Conservation (phyloP, 2,113 vertebrate species). For the Spermophilus dauricus region DNA sequence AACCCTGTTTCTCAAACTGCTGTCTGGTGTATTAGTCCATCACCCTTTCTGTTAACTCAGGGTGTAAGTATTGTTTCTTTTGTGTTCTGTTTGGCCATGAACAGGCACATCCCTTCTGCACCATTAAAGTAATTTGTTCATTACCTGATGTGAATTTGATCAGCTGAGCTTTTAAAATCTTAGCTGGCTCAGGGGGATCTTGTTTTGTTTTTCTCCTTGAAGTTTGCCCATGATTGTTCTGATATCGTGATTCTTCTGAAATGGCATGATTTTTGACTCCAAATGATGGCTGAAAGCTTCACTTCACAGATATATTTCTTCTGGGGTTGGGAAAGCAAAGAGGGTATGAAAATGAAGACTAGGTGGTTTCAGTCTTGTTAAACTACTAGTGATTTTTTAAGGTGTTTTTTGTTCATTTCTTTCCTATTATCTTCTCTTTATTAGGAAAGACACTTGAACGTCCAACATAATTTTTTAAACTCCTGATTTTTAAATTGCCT, state of each 20-base stretch:
- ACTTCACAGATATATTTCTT: not conserved
- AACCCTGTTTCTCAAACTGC: not conserved
- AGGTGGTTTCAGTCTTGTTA: not conserved
- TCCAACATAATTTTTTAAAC: slow-evolving; percentile 31
- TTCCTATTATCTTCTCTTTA: not conserved
- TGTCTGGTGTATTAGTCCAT: slow-evolving; percentile 34
- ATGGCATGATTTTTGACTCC: not conserved
- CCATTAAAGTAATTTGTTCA: slow-evolving; percentile 37
- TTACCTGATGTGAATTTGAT: not conserved
- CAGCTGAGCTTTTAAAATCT: slow-evolving; percentile 35
- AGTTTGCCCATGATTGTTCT: slow-evolving; percentile 40
- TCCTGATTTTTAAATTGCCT: slow-evolving; percentile 16
- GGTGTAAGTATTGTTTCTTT: slow-evolving; percentile 31
- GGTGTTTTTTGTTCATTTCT: not conserved
- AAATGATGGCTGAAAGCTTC: not conserved
- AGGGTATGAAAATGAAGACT: not conserved
- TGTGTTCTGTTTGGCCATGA: slow-evolving; percentile 40
- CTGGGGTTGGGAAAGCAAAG: not conserved
- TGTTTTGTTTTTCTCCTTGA: slow-evolving; percentile 37
- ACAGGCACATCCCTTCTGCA: not conserved
- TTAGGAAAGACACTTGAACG: slow-evolving; percentile 9
- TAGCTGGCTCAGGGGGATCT: slow-evolving; percentile 27
- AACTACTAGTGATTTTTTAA: not conserved
- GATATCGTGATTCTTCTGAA: slow-evolving; percentile 48
- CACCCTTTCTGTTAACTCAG: not conserved